Percentiles rank a stretch among this genome's conserved stretches.
Evolutionary conservation across 2,113 vertebrate species (phyloP).

Genomic region (Lepus americanus): DNA sequence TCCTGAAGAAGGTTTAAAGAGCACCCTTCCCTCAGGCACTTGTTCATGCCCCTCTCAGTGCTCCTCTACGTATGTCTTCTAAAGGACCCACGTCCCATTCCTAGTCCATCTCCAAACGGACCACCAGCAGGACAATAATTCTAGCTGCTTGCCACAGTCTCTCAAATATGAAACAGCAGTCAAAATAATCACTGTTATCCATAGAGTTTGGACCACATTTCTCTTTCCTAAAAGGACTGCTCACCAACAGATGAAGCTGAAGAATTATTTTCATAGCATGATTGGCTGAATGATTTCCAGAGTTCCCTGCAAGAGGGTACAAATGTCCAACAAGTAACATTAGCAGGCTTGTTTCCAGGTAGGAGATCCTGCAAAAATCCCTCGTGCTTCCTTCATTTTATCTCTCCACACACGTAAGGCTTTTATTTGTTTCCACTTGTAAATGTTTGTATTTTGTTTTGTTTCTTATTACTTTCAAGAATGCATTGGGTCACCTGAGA

Average conservation of each 20-base stretch:
- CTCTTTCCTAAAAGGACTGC: constrained; percentile 28
- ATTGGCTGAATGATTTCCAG: neutral
- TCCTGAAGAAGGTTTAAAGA: neutral
- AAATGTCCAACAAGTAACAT: neutral
- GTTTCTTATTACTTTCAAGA: neutral
- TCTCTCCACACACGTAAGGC: neutral
- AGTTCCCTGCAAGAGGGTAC: neutral
- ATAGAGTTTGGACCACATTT: neutral
- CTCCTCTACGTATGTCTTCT: neutral
- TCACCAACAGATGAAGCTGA: neutral
- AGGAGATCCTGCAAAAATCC: neutral
- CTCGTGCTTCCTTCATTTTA: neutral
- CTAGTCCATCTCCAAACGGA: neutral
- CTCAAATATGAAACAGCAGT: neutral
- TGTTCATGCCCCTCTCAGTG: neutral
- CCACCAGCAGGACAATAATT: neutral
- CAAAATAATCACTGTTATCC: neutral
- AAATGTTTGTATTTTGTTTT: neutral
- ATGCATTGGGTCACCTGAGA: neutral
- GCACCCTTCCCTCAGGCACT: neutral
- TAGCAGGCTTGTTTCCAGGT: neutral
- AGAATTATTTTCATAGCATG: neutral
- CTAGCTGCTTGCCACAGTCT: neutral
- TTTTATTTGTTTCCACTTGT: no score
- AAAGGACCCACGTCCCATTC: neutral